A percentile compares a stretch with the other conserved stretches of the same genome.
These are phyloP conservation scores for Bos indicus DNA, from an alignment of 2,113 vertebrate genomes.

Conservation along the genomic window DNA sequence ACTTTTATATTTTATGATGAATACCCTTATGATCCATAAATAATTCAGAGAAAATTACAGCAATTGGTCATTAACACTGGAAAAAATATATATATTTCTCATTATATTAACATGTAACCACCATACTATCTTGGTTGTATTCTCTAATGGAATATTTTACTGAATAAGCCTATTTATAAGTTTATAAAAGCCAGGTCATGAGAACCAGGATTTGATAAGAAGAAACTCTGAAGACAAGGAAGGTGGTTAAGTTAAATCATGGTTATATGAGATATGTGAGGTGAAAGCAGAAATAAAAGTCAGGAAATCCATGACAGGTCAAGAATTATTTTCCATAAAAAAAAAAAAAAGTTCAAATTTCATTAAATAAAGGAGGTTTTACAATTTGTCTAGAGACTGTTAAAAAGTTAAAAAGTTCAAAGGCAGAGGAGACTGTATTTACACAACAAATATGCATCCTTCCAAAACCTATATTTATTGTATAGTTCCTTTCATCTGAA, in stretches of 20 bases:
- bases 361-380: background rate
- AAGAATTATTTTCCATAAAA: background rate
- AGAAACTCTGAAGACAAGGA: background rate
- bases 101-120: background rate
- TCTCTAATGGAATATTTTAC: background rate
- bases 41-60: background rate
- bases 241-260: background rate
- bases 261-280: background rate
- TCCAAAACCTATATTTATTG: slow-evolving; percentile 25
- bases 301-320: background rate
- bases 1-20: background rate
- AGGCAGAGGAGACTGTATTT: background rate
- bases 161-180: background rate
- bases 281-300: background rate
- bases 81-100: background rate
- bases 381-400: background rate
- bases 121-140: background rate
- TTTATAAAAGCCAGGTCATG: background rate
- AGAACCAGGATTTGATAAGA: background rate
- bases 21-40: background rate
- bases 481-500: background rate
- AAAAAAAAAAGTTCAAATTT: background rate
- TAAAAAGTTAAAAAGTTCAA: background rate
- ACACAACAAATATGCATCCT: background rate
- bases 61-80: background rate